phyloP scores from a whole-genome alignment of 2,888 invertebrate species.

The Tetragnatha montana region DNA sequence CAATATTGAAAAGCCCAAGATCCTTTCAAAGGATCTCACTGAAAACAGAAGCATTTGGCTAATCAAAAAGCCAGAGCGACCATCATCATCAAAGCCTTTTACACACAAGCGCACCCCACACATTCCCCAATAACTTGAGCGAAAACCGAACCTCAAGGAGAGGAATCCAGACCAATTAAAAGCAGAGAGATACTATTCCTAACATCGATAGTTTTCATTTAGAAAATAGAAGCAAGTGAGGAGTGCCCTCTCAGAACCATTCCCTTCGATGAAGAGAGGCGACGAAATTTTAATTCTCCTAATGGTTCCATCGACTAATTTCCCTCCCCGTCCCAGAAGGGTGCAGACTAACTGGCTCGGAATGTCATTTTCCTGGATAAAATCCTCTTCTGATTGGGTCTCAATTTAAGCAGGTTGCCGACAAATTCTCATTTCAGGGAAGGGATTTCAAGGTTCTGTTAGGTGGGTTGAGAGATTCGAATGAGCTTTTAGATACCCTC shows the following conservation, averaged over 20 bases:
- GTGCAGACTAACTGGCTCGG: neutral
- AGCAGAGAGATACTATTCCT: neutral
- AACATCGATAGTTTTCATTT: neutral
- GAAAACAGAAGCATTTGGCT: too few species aligned
- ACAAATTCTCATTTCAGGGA: neutral
- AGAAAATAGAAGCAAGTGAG: neutral
- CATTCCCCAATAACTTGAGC: too few species aligned
- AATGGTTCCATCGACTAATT: conserved; percentile 40
- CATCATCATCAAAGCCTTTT: too few species aligned
- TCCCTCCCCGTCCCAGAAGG: conserved; percentile 13
- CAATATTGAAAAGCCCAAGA: too few species aligned
- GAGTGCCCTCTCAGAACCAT: neutral
- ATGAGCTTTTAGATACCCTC: neutral
- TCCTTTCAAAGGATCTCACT: too few species aligned
- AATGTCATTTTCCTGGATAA: neutral
- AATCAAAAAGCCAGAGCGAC: too few species aligned
- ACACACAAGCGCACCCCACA: too few species aligned
- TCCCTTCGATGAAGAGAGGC: neutral
- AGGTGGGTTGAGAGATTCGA: neutral
- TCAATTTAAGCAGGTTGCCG: neutral
- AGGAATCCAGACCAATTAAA: neutral
- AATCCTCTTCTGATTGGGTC: neutral
- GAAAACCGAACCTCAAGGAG: neutral
- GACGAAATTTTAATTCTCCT: conserved; percentile 48
- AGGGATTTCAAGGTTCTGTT: neutral